phyloP scores from a whole-genome alignment of 2,797 vertebrate genomes.

The Poecile montanus region DNA sequence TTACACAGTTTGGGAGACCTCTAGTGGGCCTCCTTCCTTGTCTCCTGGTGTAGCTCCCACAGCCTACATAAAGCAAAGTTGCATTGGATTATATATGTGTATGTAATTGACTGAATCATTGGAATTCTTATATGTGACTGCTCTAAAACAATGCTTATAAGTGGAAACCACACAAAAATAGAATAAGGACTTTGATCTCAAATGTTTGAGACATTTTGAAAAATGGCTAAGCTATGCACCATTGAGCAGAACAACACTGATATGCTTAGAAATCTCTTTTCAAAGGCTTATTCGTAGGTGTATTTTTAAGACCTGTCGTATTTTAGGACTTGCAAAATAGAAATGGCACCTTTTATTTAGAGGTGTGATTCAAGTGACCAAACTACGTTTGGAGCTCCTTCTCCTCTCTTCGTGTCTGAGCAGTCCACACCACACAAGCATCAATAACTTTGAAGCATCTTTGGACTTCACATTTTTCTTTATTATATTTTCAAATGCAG shows the following conservation, averaged over 20 bases:
- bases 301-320: background rate
- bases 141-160: background rate
- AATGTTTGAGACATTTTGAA: background rate
- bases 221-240: background rate
- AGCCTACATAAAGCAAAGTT: background rate
- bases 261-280: background rate
- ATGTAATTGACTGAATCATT: background rate
- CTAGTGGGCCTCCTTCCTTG: slow-evolving; percentile 26
- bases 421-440: background rate
- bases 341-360: background rate
- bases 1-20: slow-evolving; percentile 41
- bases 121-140: background rate
- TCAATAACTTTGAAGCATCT: background rate
- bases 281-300: background rate
- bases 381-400: background rate
- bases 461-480: background rate
- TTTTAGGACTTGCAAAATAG: background rate
- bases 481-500: background rate
- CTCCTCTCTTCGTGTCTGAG: background rate
- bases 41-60: background rate
- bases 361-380: background rate
- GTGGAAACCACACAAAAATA: background rate
- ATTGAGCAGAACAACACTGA: background rate
- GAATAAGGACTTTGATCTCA: background rate
- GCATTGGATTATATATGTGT: fast-evolving